Evolutionary conservation across 1,140 invertebrate species (phyloP), one percentile per base, ranked within the genome.

Genomic region (silkworm (Bombyx mori)): DNA sequence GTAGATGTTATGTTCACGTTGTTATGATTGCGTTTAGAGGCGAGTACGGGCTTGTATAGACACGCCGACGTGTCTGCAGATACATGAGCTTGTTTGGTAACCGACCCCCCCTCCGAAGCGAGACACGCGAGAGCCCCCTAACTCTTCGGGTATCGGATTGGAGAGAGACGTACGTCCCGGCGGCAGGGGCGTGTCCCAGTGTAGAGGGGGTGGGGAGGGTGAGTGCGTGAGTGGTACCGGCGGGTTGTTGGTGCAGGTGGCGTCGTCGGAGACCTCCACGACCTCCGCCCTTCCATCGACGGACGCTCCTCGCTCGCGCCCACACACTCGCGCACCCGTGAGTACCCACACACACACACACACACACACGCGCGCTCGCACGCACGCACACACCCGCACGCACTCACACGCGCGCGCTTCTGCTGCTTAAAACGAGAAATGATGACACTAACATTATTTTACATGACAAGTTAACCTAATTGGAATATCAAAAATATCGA

Each of bases 211-310:
- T 6, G n/a, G 48, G 7, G 48, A 7, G 48, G 48, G n/a, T 8
- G 48, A 26, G 8, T 9, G 48, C 48, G 48, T 50, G 48, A 12
- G 48, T 26, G 35, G 60, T 51, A 26, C 65, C 72, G 76, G 73
- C 71, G 62, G 71, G 70, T 68, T 74, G 68, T 68, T 70, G 62
- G 72, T 70, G 75, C 76, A 78, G 74, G 75, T 73, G 69, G 74
- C 72, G 73, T 56, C 72, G 77, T 65, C 73, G 77, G 71, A 26
- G 63, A 54, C 63, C 65, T 65, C 55, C 69, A 73, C 65, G 61
- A 75, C 63, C 75, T 35, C 26, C 79, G 84, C 89, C 83, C 86
- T 88, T 77, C 88, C 90, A 76, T 88, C 89, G 60, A 72, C 90
- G 69, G 89, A 87, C 70, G 54, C 61, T 63, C 57, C 63, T 65